Evolutionary conservation across 2,888 invertebrate species (phyloP).

Genomic region (Sphaerophoria taeniata): DNA sequence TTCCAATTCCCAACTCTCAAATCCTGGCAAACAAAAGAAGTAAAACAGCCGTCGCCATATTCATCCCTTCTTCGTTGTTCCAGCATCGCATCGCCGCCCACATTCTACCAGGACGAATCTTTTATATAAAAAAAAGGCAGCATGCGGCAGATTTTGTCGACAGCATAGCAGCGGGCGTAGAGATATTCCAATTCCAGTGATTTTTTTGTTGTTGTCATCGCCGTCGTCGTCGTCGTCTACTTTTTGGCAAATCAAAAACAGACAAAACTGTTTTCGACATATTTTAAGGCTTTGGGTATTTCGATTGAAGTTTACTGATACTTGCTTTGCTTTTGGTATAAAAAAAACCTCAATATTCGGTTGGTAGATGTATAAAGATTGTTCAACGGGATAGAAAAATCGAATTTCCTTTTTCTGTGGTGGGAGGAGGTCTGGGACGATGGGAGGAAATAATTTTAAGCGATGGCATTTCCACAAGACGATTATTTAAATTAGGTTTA

Average conservation of each 20-base stretch:
- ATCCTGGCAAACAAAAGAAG: slow-evolving; percentile 46
- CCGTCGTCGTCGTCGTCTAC: neutral
- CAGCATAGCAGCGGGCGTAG: slow-evolving; percentile 16
- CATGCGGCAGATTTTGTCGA: neutral
- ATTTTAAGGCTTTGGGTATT: slow-evolving; percentile 66
- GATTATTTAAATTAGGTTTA: slow-evolving; percentile 72
- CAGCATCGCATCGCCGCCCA: neutral
- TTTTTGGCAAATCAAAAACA: slow-evolving; percentile 82
- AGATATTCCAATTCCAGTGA: neutral
- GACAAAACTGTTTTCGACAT: slow-evolving; percentile 82
- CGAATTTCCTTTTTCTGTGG: slow-evolving; percentile 46
- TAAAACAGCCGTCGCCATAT: slow-evolving; percentile 33
- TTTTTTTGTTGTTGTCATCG: slow-evolving; percentile 22
- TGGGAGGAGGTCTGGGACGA: neutral
- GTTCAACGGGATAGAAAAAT: slow-evolving; percentile 71
- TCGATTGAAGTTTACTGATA: slow-evolving; percentile 71
- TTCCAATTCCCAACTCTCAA: neutral
- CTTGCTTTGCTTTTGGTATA: slow-evolving; percentile 32
- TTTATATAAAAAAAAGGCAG: neutral
- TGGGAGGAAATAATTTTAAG: slow-evolving; percentile 64
- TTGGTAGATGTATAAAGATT: slow-evolving; percentile 53
- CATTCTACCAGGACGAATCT: slow-evolving; percentile 15
- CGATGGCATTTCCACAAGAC: slow-evolving; percentile 67
- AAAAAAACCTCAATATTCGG: slow-evolving; percentile 37
- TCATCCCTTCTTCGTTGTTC: slow-evolving; percentile 56